Base-by-base conservation (phyloP, 23 tunicate species). In the Oikopleura vanhoeffeni region DNA sequence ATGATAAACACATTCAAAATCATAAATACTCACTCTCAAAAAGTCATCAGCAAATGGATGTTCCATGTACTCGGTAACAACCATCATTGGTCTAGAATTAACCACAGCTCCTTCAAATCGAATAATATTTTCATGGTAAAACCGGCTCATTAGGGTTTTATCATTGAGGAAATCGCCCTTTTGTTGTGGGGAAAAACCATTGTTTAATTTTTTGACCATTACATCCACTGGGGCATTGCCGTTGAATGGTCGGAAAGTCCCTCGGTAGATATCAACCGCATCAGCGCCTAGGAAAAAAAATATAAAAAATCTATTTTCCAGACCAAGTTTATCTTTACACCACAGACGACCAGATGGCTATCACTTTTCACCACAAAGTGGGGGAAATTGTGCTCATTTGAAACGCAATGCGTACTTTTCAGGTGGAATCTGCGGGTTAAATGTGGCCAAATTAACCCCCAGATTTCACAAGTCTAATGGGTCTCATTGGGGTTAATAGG, bases 91-190 rank as follows among this genome's bases (percentile, higher is more conserved):
- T 41, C 88, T 88, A 40, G 93, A 84, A 41, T 58, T 87, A 4
- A 89, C 88, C 85, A 95, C 92, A 30, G 89, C 96, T 58, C 99
- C 99, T 84, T 95, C 96, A 84, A 95, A 41, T 77, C 92, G 85
- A 58, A 95, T 95, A 38, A 95, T 90, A 83, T 91, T 90, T 39
- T 91, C 91, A 76, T 95, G 99, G 57, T 87, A 89, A 67, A 95
- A 95, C 85, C 89, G 99, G 40, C 92, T 91, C 91, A 95, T 90
- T 83, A 95, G 89, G 0, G 91, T 88, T 34, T 92, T 92, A 39
- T 95, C 99, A 40, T 87, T 86, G 13, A 95, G 83, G 67, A 95
- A 95, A 40, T 91, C 92, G 3, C 83, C 57, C 57, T 88, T 95
- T 58, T 95, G 97, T 76, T 88, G 91, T 18, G 85, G 87, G 76